Percentiles rank a stretch among this genome's conserved stretches.
Evolutionary conservation across 1,140 invertebrate species (phyloP).

Genomic region (Phthorimaea operculella): DNA sequence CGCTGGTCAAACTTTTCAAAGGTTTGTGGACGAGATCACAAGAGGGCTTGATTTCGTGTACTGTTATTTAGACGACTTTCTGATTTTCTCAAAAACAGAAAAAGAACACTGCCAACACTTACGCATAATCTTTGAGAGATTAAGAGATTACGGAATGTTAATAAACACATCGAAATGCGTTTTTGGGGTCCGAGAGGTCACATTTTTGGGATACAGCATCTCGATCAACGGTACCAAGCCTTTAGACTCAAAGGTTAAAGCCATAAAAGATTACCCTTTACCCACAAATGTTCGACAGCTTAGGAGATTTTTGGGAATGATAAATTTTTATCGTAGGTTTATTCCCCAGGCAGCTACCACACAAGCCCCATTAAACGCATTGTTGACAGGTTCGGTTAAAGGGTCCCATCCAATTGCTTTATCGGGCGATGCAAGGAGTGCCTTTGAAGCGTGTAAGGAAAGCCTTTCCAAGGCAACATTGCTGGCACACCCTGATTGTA

Average conservation of each 20-base stretch:
- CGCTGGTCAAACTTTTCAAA: too few species aligned
- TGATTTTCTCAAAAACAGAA: not conserved
- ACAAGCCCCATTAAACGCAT: not conserved
- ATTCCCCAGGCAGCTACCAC: not conserved
- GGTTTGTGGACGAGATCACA: constrained; percentile 42
- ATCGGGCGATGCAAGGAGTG: not conserved
- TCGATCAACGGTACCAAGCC: not conserved
- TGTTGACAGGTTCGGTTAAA: not conserved
- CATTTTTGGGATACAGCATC: not conserved
- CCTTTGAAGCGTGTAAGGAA: not conserved
- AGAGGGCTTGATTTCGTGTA: constrained; percentile 51
- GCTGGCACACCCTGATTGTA: not conserved
- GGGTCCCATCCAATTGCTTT: not conserved
- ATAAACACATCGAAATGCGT: not conserved
- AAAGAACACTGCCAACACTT: not conserved
- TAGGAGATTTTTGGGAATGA: not conserved
- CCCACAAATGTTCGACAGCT: not conserved
- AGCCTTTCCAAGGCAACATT: not conserved
- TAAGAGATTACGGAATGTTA: not conserved
- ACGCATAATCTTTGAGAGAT: not conserved
- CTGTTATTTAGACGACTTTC: constrained; percentile 42
- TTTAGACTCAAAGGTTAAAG: not conserved
- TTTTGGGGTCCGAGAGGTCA: not conserved
- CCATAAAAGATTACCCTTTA: not conserved
- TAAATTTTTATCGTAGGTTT: not conserved